A percentile compares a stretch with the other conserved stretches of the same genome.
phyloP scores from a whole-genome alignment of 2,888 invertebrate genomes.

The Mycogona germanica region DNA sequence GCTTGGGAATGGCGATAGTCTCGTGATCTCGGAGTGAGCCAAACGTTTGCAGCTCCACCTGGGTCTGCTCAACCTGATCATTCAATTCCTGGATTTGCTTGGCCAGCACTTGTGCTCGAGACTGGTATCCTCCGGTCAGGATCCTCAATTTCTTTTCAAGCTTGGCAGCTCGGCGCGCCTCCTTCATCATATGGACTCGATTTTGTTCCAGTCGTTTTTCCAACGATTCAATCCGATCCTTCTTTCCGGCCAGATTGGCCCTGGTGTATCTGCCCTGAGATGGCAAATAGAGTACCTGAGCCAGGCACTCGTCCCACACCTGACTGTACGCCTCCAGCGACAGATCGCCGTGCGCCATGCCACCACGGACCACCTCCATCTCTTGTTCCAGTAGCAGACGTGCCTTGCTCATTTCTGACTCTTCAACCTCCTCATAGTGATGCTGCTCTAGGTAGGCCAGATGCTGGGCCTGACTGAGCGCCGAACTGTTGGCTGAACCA shows the following conservation, averaged over 20 bases:
- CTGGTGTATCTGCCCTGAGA: constrained; percentile 85
- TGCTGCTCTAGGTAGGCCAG: constrained; percentile 72
- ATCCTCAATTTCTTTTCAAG: constrained; percentile 96
- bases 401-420: constrained; percentile 43
- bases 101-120: constrained; percentile 65
- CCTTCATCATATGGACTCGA: constrained; percentile 88
- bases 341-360: constrained; percentile 92
- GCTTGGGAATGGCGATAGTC: constrained; percentile 73
- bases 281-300: constrained; percentile 76
- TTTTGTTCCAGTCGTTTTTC: constrained; percentile 88
- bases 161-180: constrained; percentile 93
- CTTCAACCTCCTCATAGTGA: constrained; percentile 60
- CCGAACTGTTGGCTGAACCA: constrained; percentile 27
- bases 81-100: constrained; percentile 77
- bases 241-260: constrained; percentile 88
- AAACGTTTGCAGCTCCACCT: constrained; percentile 81
- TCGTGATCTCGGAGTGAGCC: constrained; percentile 81
- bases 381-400: constrained; percentile 55
- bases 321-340: constrained; percentile 82
- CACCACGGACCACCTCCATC: constrained; percentile 78
- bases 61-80: constrained; percentile 81
- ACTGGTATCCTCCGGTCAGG: constrained; percentile 84
- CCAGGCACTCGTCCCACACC: constrained; percentile 94
- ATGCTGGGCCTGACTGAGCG: constrained; percentile 52
- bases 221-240: constrained; percentile 85